phyloP scores from a whole-genome alignment of 2,888 invertebrate species.

The Pristionchus mayeri region DNA sequence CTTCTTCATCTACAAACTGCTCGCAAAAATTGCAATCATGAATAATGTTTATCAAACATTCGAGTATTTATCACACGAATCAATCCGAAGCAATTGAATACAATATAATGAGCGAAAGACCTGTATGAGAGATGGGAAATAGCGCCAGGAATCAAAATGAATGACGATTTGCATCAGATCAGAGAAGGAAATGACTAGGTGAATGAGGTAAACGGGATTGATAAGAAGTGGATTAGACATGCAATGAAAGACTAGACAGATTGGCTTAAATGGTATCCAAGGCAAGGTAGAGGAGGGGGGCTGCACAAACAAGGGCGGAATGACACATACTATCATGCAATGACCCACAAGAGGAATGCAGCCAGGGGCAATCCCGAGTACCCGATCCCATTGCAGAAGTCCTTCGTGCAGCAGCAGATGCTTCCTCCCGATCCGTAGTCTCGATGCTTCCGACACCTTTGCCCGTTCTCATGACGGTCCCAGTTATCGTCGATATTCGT shows the following conservation, averaged over 20 bases:
- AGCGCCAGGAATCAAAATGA: neutral
- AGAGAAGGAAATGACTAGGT: slow-evolving; percentile 30
- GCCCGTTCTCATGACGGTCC: slow-evolving; percentile 51
- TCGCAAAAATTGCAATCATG: too few relatives aligned
- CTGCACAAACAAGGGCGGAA: slow-evolving; percentile 4
- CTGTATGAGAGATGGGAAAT: neutral
- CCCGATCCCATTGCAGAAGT: slow-evolving; percentile 27
- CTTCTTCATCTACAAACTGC: too few relatives aligned
- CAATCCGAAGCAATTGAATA: neutral
- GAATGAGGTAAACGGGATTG: slow-evolving; percentile 1
- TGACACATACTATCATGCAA: slow-evolving; percentile 38
- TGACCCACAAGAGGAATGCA: neutral
- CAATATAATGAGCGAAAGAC: slow-evolving; percentile 16
- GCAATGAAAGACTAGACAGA: slow-evolving; percentile 24
- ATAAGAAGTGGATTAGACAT: neutral
- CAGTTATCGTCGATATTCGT: slow-evolving; percentile 56
- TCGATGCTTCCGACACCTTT: slow-evolving; percentile 59
- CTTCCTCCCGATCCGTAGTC: slow-evolving; percentile 67
- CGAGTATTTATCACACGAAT: slow-evolving; percentile 23
- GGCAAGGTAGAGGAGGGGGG: neutral
- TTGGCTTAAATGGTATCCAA: neutral
- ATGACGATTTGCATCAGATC: neutral
- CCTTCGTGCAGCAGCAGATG: slow-evolving; percentile 66
- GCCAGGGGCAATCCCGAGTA: neutral
- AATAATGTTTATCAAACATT: neutral